These are phyloP conservation scores for Danio jaintianensis DNA, from an alignment of 2,797 vertebrate genomes.

Conservation along the genomic window DNA sequence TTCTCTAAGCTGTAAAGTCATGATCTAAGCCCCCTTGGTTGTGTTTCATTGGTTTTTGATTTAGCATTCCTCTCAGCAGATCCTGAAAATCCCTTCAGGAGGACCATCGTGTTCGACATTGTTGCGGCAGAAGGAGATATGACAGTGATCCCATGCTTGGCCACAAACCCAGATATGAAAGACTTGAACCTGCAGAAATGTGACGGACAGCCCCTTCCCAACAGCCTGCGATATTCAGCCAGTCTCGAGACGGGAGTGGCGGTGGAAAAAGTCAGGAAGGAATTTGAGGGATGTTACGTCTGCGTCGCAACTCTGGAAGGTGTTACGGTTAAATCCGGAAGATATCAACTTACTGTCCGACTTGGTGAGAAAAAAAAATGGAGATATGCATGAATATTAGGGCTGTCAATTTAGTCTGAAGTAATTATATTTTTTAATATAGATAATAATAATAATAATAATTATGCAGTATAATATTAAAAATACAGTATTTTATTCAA, in stretches of 20 bases:
- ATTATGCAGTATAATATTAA: background rate
- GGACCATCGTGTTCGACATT: constrained; percentile 73
- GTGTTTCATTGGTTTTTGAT: constrained; percentile 64
- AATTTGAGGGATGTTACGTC: constrained; percentile 85
- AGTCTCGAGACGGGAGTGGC: constrained; percentile 86
- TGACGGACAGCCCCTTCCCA: constrained; percentile 73
- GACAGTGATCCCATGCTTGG: constrained; percentile 84
- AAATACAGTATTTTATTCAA: background rate
- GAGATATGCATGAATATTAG: background rate
- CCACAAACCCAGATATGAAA: constrained; percentile 87
- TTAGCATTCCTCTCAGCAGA: constrained; percentile 79
- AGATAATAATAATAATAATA: background rate
- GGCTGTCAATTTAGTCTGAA: background rate
- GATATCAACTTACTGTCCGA: constrained; percentile 83
- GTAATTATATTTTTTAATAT: background rate
- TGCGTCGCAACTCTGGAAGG: constrained; percentile 81
- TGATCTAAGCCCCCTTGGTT: constrained; percentile 59
- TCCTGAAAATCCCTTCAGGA: constrained; percentile 87
- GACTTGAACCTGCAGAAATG: constrained; percentile 84
- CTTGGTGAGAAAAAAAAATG: constrained; percentile 79
- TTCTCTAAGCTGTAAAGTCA: constrained; percentile 48
- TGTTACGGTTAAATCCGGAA: constrained; percentile 69
- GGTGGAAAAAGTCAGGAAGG: constrained; percentile 79
- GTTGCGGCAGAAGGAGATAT: constrained; percentile 81
- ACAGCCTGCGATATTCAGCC: constrained; percentile 76